Base-by-base conservation (phyloP, 2,797 vertebrate species). In the Catharus ustulatus region DNA sequence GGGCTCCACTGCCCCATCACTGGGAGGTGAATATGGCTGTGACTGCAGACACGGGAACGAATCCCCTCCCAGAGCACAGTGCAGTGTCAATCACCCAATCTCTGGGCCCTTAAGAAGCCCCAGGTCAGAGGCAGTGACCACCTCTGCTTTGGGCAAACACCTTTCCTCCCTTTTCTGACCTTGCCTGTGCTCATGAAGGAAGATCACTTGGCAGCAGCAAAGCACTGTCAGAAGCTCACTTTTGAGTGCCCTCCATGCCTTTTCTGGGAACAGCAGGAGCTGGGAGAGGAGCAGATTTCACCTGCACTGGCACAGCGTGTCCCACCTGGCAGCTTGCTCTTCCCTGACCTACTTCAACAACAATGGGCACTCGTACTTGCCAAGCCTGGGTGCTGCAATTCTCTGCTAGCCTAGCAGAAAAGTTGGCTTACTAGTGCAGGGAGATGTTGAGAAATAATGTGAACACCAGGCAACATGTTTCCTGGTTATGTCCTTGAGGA, bases 251-350 rank as follows among this genome's bases (percentile, higher is more conserved):
- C 52, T 87, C 38, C 2, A 5, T 88, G 68, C 46, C 34, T 79
- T 87, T 83, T 36, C 49, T 54, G 59, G 32, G 58, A 89, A 10
- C 84, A 90, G 81, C 13, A 1, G 68, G 86, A 87, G 45, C 57
- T 82, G 81, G 48, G 72, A 74, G 15, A 0, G 3, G 76, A 77
- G 18, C 49, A 87, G 74, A 64, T 84, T 87, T 87, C 67, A 23
- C 49, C 29, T 0, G 0, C 1, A 0, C 66, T 59, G 62, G 45
- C 77, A 40, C 61, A 71, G 57, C 0, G 0, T 36, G 42, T 54
- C 68, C 78, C 59, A 1, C 68, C 74, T 80, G 88, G 34, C 86
- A 67, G 48, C 52, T 57, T 82, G 32, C 52, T 87, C 71, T 26
- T 49, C 61, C 5, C 52, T 87, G 88, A 87, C 93, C 88, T 93